Evolutionary conservation across 1,140 invertebrate species (phyloP).

Genomic region (Zaprionus taronus): DNA sequence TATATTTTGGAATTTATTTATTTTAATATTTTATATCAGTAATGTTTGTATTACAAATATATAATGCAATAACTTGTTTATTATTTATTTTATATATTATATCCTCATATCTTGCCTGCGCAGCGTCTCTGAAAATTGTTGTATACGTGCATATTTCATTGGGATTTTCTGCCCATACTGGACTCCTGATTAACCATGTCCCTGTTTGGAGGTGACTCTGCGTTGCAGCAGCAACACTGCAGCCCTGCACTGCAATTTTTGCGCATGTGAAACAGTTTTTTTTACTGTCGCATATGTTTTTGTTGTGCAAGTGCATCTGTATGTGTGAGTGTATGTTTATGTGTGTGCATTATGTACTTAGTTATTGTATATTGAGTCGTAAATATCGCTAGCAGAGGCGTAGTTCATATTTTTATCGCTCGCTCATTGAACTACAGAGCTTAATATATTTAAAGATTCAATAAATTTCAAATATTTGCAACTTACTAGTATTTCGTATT

Average conservation of each 20-base stretch:
- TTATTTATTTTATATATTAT: background rate
- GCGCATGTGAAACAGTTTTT: conserved; percentile 38
- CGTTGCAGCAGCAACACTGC: conserved; percentile 25
- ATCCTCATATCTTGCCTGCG: background rate
- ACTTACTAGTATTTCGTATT: no score
- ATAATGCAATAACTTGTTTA: background rate
- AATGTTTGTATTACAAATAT: no score
- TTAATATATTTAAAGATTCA: no score
- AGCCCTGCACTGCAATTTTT: conserved; percentile 27
- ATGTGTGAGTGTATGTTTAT: background rate
- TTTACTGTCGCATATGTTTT: conserved; percentile 14
- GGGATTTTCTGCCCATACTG: background rate
- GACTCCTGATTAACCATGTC: background rate
- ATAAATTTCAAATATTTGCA: no score
- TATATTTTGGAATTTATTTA: no score
- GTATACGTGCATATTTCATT: background rate
- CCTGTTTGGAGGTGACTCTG: background rate
- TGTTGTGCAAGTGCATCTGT: background rate
- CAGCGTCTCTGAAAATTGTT: background rate
- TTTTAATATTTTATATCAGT: no score
- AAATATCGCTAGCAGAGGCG: conserved; percentile 37
- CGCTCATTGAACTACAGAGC: background rate
- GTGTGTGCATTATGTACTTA: conserved; percentile 7
- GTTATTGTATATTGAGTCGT: conserved; percentile 19
- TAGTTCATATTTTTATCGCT: conserved; percentile 10